Evolutionary conservation across 2,797 vertebrate species (phyloP), one percentile per base, ranked within the genome.

Genomic region (Leptodactylus fallax): DNA sequence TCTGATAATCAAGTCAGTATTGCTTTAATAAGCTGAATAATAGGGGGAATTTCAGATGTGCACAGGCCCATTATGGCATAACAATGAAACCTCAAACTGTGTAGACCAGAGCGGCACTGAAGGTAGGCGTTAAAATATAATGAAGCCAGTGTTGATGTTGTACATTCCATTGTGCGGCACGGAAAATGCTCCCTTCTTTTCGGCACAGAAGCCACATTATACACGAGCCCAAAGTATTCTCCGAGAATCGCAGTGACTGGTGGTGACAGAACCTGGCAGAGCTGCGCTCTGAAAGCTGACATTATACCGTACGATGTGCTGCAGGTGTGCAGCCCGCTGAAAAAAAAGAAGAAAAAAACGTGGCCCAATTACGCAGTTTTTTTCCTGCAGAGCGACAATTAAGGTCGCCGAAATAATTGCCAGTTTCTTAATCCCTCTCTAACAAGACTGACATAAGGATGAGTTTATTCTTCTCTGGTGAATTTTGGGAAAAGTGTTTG

Each of bases 21-120:
- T 95, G 96, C 97, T 97, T 98, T 99, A 99, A 99, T 98, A 98
- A 97, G 96, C 96, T 96, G 97, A 97, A 98, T 98, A 99, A 99
- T 98, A 97, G 97, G 97, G 83, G 96, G 97, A 97, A 98, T 98
- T 97, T 98, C 96, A 97, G 95, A 97, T 98, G 98, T 98, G 97
- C 97, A 97, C 96, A 93, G 95, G 96, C 95, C 97, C 96, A 97
- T 98, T 98, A 98, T 97, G 96, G 94, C 93, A 94, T 95, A 96
- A 99, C 98, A 99, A 99, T 98, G 95, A 97, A 96, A 97, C 96
- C 96, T 95, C 96, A 97, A 96, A 97, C 93, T 94, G 96, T 97
- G 96, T 97, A 96, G 96, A 96, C 95, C 94, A 92, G 96, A 91
- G 96, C 95, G 94, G 96, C 92, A 94, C 96, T 95, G 97, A 97